These are phyloP conservation scores for Hirtodrosophila cameraria DNA, from an alignment of 2,888 invertebrate species.

Conservation along the genomic window DNA sequence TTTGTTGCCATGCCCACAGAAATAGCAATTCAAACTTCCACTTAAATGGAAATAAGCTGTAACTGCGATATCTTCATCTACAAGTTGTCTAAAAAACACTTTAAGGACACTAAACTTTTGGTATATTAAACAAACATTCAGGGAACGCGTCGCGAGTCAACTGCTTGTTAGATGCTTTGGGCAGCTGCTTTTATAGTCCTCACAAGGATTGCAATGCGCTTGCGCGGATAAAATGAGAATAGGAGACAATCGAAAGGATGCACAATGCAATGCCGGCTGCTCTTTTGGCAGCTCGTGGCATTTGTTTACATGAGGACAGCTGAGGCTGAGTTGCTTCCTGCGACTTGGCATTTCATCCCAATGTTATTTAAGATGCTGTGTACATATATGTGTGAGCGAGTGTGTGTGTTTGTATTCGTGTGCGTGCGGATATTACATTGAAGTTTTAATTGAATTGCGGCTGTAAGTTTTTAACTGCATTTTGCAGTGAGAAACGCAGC, in stretches of 20 bases:
- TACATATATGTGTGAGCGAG: not conserved
- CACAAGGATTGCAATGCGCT: conserved; percentile 24
- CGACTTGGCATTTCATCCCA: conserved; percentile 36
- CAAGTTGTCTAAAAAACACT: conserved; percentile 38
- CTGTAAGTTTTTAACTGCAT: conserved; percentile 76
- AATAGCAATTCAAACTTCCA: conserved; percentile 4
- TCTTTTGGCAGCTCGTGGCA: conserved; percentile 53
- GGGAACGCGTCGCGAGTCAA: conserved; percentile 50
- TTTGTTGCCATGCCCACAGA: conserved; percentile 18
- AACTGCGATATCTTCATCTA: conserved; percentile 25
- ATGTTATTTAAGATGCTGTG: conserved; percentile 22
- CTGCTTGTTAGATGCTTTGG: conserved; percentile 41
- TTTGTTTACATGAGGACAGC: conserved; percentile 74
- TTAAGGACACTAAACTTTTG: not conserved
- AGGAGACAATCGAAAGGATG: conserved; percentile 3
- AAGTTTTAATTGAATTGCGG: conserved; percentile 79
- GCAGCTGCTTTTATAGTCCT: conserved; percentile 60
- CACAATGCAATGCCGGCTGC: conserved; percentile 57
- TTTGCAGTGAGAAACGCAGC: conserved; percentile 26
- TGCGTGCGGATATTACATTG: conserved; percentile 48
- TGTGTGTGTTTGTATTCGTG: conserved; percentile 8
- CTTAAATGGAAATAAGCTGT: not conserved
- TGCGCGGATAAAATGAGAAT: conserved; percentile 63
- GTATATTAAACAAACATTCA: conserved; percentile 2
- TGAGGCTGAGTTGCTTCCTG: conserved; percentile 28